Conservation (phyloP, 2,888 invertebrate species). For the Subacronicta megacephala region DNA sequence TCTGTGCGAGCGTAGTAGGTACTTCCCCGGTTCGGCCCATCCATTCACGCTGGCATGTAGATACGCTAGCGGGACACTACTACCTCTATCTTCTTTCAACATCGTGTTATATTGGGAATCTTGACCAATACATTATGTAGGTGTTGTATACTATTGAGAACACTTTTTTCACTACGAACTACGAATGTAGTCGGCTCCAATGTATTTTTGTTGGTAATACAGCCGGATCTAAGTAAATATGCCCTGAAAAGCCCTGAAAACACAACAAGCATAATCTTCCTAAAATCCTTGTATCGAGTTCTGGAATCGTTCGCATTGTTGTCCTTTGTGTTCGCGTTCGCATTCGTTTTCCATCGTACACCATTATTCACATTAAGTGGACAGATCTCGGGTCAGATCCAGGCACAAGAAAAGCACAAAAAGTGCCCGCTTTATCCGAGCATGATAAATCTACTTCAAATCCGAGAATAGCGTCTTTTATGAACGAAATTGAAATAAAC, state of each 20-base stretch:
- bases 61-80: no score
- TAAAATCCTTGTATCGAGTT: conserved; percentile 87
- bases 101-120: no score
- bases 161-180: no score
- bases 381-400: conserved; percentile 90
- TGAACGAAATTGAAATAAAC: conserved; percentile 90
- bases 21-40: no score
- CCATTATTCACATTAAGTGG: conserved; percentile 90
- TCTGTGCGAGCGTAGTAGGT: no score
- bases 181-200: no score
- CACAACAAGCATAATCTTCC: conserved; percentile 77
- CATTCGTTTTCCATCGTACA: conserved; percentile 89
- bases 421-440: conserved; percentile 90
- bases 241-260: conserved; percentile 63
- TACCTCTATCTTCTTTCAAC: no score
- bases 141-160: no score
- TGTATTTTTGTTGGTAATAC: no score
- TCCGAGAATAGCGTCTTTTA: conserved; percentile 90
- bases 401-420: conserved; percentile 90
- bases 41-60: no score
- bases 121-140: no score
- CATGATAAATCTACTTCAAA: conserved; percentile 90
- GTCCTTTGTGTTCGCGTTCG: conserved; percentile 88
- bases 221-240: conserved; percentile 36
- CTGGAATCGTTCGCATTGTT: conserved; percentile 88